Base-by-base conservation (phyloP, 35 echinoderm and acorn worm genomes). In the Patiria miniata region DNA sequence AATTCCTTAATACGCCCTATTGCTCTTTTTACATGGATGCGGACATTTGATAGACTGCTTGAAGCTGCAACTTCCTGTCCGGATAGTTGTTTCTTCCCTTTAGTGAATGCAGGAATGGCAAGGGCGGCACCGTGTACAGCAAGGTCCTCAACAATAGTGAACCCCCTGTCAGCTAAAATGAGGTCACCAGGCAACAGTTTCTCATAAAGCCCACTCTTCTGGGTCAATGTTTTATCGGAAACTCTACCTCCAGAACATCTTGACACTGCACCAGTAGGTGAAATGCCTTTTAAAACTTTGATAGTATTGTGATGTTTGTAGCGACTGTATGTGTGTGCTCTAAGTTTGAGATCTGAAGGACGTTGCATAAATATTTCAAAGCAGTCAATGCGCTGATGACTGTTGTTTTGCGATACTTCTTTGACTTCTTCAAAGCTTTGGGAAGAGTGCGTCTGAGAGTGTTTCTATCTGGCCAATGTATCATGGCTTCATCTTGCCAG, bases 21-120 rank as follows among this genome's bases (percentile, higher is more conserved):
- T 34, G 84, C 88, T n/a, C 88, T 76, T 40, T 90, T 81, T 39
- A 86, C 84, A 86, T 86, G 84, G 39, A 77, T 77, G 10, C 84
- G 56, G 32, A 86, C 84, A 76, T 68, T 86, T 5, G 84, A 57
- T 3, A 77, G 65, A 39, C 50, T 73, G 29, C 84, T 1, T 39
- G 84, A 76, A 76, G 37, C 21, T n/a, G 0, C 17, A 5, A 79
- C 8, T 29, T 32, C 3, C 12, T 58, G 3, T 2, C 17, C 9
- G 26, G 0, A 58, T 15, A 19, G 55, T 19, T 8, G 12, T 19
- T 19, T 58, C 17, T 58, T 3, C 26, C 55, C 2, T 58, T 23
- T 6, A 23, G 55, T 16, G 17, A 19, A 58, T 58, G 17, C 26
- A 23, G 17, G 4, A 23, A 19, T 58, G 17, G 55, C 17, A 58